phyloP scores from a whole-genome alignment of 2,113 vertebrate genomes.

The Macrotis lagotis region DNA sequence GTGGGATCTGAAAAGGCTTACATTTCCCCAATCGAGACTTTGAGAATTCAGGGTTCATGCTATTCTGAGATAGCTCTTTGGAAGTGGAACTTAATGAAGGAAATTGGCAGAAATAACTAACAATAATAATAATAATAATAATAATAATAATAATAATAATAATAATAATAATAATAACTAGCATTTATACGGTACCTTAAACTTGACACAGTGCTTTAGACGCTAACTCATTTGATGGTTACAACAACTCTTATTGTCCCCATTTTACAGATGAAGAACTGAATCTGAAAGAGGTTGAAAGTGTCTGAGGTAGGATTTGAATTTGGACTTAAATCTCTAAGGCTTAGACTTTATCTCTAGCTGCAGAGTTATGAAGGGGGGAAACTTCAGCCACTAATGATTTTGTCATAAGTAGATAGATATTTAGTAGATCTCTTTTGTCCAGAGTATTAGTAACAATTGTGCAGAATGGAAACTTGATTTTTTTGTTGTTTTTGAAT shows the following conservation, averaged over 20 bases:
- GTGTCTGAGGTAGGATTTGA: not conserved
- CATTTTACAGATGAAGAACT: not conserved
- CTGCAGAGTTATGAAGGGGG: rapidly evolving
- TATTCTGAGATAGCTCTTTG: not conserved
- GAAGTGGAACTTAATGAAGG: not conserved
- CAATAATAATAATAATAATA: no score
- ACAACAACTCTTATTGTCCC: not conserved
- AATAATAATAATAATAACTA: not conserved
- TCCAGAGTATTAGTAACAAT: not conserved
- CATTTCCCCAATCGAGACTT: no score
- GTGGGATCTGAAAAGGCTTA: not conserved
- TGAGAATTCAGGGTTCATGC: not conserved
- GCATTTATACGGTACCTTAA: not conserved
- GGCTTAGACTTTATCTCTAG: not conserved
- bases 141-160: no score
- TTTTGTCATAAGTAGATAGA: rapidly evolving
- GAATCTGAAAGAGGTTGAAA: not conserved
- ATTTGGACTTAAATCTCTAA: not conserved
- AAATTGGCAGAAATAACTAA: no score
- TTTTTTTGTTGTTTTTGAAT: no score
- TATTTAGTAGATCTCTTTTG: rapidly evolving
- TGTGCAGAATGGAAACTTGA: conserved; percentile 5
- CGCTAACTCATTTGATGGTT: not conserved
- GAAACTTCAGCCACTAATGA: no score
- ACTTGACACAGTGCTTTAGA: not conserved